phyloP scores from a whole-genome alignment of 2,888 invertebrate genomes.

The Acanthopleura granulata region DNA sequence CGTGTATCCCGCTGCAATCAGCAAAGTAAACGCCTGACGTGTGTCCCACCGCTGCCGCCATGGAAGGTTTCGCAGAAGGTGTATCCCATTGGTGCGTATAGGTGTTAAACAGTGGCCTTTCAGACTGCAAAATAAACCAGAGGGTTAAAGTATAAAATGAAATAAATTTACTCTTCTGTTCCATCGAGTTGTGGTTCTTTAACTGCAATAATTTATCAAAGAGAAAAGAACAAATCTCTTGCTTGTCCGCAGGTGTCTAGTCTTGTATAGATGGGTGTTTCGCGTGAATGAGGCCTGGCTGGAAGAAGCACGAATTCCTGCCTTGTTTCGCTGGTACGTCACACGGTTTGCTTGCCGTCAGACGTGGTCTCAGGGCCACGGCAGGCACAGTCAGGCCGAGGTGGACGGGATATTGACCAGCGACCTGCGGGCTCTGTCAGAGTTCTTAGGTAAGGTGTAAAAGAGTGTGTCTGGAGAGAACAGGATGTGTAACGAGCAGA shows the following conservation, averaged over 20 bases:
- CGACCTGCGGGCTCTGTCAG: constrained; percentile 58
- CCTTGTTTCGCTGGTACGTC: constrained; percentile 23
- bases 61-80: too few relatives aligned
- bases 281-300: constrained; percentile 29
- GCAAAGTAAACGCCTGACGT: too few relatives aligned
- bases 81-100: too few relatives aligned
- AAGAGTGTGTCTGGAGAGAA: neutral
- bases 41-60: too few relatives aligned
- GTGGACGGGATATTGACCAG: constrained; percentile 45
- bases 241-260: constrained; percentile 13
- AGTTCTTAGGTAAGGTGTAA: constrained; percentile 43
- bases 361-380: constrained; percentile 54
- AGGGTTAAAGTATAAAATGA: too few relatives aligned
- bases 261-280: constrained; percentile 40
- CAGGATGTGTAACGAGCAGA: too few relatives aligned
- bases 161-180: too few relatives aligned
- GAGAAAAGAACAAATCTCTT: neutral
- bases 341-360: neutral
- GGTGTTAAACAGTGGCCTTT: too few relatives aligned
- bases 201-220: neutral
- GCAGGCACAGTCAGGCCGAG: constrained; percentile 54
- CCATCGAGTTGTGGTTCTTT: too few relatives aligned
- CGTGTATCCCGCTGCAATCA: too few relatives aligned
- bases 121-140: too few relatives aligned
- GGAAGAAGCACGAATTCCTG: constrained; percentile 33